Conservation (phyloP, 1,140 invertebrate genomes). For the Caenorhabditis brenneri region DNA sequence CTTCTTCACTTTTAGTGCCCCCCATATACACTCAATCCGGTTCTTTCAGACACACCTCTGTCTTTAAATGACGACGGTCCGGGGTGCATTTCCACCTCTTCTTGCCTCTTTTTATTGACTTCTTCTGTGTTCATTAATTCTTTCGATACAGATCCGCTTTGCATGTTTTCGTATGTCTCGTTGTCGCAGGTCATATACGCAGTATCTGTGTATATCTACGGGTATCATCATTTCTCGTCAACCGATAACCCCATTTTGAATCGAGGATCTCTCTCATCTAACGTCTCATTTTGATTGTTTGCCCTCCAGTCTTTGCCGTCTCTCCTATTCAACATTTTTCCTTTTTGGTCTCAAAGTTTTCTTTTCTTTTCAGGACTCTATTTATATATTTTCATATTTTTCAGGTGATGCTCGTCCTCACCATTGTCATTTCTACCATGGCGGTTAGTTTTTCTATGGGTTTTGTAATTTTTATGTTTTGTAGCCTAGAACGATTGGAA, state of each 20-base stretch:
- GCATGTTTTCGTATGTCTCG: slow-evolving; percentile 1
- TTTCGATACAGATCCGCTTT: slow-evolving; percentile 24
- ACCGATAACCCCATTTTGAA: slow-evolving; percentile 31
- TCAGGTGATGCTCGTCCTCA: slow-evolving; percentile 19
- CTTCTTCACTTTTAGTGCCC: neutral
- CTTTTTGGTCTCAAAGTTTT: neutral
- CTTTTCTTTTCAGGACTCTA: too few relatives aligned
- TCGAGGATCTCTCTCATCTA: neutral
- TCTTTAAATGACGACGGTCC: slow-evolving; percentile 30
- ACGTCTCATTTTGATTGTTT: slow-evolving; percentile 6
- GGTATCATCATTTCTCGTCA: slow-evolving; percentile 32
- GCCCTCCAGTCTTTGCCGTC: neutral
- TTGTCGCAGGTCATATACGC: neutral
- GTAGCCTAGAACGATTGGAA: too few relatives aligned
- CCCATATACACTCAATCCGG: neutral
- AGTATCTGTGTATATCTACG: slow-evolving; percentile 32
- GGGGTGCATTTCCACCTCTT: slow-evolving; percentile 6
- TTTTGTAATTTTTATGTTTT: neutral
- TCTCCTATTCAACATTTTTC: neutral
- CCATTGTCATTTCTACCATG: neutral
- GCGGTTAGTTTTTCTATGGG: neutral
- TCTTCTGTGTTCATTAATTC: neutral
- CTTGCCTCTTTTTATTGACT: neutral
- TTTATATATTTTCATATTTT: neutral
- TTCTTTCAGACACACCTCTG: slow-evolving; percentile 34